Conservation (phyloP, 2,797 vertebrate genomes). For the Galago senegalensis region DNA sequence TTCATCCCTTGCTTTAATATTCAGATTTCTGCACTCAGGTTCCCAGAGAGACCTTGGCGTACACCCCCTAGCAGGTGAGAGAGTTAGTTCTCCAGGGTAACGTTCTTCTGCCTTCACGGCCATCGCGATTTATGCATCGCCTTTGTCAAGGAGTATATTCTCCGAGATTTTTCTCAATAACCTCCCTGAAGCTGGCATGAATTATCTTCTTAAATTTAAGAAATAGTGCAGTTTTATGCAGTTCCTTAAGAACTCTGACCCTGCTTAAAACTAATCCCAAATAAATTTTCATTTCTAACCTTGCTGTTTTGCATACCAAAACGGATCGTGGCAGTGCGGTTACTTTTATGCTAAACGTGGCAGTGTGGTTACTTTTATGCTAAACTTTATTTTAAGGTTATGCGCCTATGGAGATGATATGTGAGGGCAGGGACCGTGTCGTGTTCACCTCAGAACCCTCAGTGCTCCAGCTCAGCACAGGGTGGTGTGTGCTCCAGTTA, state of each 20-base stretch:
- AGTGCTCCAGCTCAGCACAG: not conserved
- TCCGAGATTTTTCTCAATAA: constrained; percentile 57
- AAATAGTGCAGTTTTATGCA: not conserved
- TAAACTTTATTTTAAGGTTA: not conserved
- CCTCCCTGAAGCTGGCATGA: constrained; percentile 10
- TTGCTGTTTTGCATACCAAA: constrained; percentile 22
- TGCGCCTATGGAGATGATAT: not conserved
- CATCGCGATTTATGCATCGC: constrained; percentile 68
- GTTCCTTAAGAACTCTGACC: constrained; percentile 49
- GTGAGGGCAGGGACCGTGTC: not conserved
- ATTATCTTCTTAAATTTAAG: constrained; percentile 69
- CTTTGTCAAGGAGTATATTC: constrained; percentile 3
- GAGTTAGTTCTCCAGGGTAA: constrained; percentile 56
- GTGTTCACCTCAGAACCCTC: not conserved
- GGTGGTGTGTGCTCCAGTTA: not conserved
- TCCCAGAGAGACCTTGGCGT: constrained; percentile 67
- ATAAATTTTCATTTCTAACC: constrained; percentile 61
- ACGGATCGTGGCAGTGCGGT: not conserved
- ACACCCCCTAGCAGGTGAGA: constrained; percentile 45
- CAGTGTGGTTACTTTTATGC: not conserved
- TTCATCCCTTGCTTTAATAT: constrained; percentile 59
- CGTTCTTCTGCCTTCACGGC: constrained; percentile 75
- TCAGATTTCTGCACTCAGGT: constrained; percentile 62
- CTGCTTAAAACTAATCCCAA: constrained; percentile 55
- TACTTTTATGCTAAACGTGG: not conserved